Conservation (phyloP, 2,113 vertebrate genomes). For the Acinonyx jubatus region DNA sequence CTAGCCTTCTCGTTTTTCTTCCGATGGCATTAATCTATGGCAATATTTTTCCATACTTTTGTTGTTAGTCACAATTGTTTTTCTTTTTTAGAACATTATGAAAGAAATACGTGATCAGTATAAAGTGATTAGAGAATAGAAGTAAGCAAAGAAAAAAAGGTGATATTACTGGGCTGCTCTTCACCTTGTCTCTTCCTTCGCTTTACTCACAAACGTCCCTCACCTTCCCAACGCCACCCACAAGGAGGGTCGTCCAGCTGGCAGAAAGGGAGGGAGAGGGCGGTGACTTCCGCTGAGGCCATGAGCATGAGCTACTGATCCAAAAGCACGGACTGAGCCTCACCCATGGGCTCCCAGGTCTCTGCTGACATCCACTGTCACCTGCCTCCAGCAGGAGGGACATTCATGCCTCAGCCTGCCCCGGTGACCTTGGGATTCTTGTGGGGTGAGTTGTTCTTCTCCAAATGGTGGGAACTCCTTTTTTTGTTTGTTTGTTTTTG, state of each 20-base stretch:
- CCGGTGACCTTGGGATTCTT: accelerated
- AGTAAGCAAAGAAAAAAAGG: neutral
- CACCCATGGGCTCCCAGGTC: accelerated
- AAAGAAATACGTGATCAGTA: neutral
- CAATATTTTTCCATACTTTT: neutral
- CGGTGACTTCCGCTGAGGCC: accelerated
- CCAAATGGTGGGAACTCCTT: neutral
- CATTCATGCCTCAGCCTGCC: neutral
- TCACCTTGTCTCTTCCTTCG: neutral
- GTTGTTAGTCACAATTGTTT: neutral
- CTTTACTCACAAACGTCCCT: neutral
- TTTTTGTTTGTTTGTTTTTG: too few relatives aligned
- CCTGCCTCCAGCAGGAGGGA: neutral
- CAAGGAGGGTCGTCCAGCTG: neutral
- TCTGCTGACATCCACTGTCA: neutral
- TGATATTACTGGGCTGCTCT: neutral
- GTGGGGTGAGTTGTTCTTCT: neutral
- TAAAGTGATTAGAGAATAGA: neutral
- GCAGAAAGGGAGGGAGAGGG: neutral
- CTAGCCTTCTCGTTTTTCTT: neutral
- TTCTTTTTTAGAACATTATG: neutral
- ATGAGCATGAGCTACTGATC: too few relatives aligned
- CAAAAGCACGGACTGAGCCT: accelerated
- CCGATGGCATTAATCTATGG: neutral
- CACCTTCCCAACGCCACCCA: neutral